Conservation (phyloP, 2,888 invertebrate species). For the Tachina lurida region DNA sequence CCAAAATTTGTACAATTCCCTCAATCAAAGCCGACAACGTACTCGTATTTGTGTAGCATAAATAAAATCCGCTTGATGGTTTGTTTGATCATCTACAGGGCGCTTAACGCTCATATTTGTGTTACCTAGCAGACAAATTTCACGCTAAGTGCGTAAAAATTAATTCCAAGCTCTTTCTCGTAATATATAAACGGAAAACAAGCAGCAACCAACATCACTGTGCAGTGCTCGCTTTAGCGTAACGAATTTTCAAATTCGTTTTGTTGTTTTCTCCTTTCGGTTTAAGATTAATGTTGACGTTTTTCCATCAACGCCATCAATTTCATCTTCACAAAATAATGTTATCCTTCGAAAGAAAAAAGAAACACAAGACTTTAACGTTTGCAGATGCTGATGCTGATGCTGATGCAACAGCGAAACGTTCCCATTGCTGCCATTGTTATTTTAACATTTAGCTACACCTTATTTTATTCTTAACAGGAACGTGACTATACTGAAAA, state of each 20-base stretch:
- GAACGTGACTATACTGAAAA: slow-evolving; percentile 70
- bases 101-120: too few species aligned
- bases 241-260: slow-evolving; percentile 55
- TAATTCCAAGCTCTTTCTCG: too few species aligned
- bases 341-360: slow-evolving; percentile 47
- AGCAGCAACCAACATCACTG: background rate
- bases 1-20: too few species aligned
- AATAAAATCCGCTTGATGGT: too few species aligned
- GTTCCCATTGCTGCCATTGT: slow-evolving; percentile 31
- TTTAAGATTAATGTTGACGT: slow-evolving; percentile 69
- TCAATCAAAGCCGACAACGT: too few species aligned
- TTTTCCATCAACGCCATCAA: slow-evolving; percentile 56
- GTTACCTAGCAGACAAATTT: too few species aligned
- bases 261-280: background rate
- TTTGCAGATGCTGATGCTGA: background rate
- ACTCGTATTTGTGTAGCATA: too few species aligned
- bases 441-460: slow-evolving; percentile 63
- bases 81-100: too few species aligned
- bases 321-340: slow-evolving; percentile 36
- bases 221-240: slow-evolving; percentile 33
- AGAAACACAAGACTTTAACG: background rate
- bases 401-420: slow-evolving; percentile 7
- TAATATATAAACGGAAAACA: background rate
- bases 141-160: too few species aligned
- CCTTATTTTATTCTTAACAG: slow-evolving; percentile 68